phyloP scores from a whole-genome alignment of 2,797 vertebrate species.

The Hozukius guyotensis region DNA sequence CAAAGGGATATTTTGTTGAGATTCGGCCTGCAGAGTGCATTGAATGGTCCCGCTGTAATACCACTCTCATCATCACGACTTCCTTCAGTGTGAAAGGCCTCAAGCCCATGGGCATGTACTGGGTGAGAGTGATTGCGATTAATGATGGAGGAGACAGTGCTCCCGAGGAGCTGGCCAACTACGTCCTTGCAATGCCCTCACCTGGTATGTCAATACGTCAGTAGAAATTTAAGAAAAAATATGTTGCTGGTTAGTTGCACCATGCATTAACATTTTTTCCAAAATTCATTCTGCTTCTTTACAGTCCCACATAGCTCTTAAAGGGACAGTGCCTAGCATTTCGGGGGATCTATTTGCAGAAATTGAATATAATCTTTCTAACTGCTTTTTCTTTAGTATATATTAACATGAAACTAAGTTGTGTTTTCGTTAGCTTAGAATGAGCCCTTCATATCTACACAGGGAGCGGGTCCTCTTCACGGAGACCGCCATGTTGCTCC shows the following conservation, averaged over 20 bases:
- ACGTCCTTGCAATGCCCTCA: constrained; percentile 70
- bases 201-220: constrained; percentile 75
- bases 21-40: constrained; percentile 72
- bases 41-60: constrained; percentile 86
- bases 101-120: constrained; percentile 79
- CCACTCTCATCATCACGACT: constrained; percentile 67
- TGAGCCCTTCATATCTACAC: no score
- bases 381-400: no score
- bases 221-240: not conserved
- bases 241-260: not conserved
- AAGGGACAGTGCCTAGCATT: no score
- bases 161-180: constrained; percentile 74
- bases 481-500: no score
- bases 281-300: not conserved
- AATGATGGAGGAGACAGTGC: constrained; percentile 81
- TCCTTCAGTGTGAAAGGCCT: constrained; percentile 85
- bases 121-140: constrained; percentile 83
- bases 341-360: no score
- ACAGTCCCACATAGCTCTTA: not conserved
- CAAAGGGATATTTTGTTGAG: constrained; percentile 88
- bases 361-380: no score
- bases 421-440: no score
- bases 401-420: no score
- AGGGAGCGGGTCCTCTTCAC: no score
- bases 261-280: not conserved